Base-by-base conservation (phyloP, 92 coral and sea anemone genomes). In the Phenganax marumi region DNA sequence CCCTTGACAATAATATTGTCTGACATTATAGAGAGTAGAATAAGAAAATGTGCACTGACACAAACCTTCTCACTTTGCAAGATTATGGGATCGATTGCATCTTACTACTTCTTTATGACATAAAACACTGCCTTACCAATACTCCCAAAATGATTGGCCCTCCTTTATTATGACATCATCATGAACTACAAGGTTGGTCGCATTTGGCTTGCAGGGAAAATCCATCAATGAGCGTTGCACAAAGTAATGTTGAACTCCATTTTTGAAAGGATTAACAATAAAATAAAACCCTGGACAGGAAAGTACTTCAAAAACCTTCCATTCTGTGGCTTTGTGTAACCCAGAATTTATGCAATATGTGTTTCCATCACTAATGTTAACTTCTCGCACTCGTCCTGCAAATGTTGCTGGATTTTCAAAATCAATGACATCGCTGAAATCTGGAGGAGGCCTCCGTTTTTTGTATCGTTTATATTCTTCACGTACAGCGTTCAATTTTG, bases 401-500 rank as follows among this genome's bases (percentile, higher is more conserved):
- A 90, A 92, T 66, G 91, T 81, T 24, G 79, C 64, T 10, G 91
- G 86, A 65, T 92, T 89, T 83, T 89, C 90, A 50, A 95, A 95
- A 89, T 95, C 92, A 61, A 95, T 88, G 7, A 95, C 98, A 79
- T 92, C 96, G 24, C 89, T 84, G 76, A 95, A 91, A 64, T 95
- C 97, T 14, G 98, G 98, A 50, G 97, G 98, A 26, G 98, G 97
- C 22, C 83, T 89, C 73, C 91, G 93, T 70, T 85, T 85, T 84
- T 95, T 95, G 85, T 90, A 95, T 54, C 91, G 97, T 68, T 95
- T 95, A 83, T 92, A 92, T 53, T 93, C 98, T 85, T 95, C 89
- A 12, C 98, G 93, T 53, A 95, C 93, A 48, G 85, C 83, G 63
- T 95, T 97, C 50, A 79, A 47, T 23, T 84, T 90, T 11, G 65